Percentiles rank a stretch among this genome's conserved stretches.
Evolutionary conservation across 2,113 vertebrate species (phyloP).

Genomic region (Austrofundulus limnaeus): DNA sequence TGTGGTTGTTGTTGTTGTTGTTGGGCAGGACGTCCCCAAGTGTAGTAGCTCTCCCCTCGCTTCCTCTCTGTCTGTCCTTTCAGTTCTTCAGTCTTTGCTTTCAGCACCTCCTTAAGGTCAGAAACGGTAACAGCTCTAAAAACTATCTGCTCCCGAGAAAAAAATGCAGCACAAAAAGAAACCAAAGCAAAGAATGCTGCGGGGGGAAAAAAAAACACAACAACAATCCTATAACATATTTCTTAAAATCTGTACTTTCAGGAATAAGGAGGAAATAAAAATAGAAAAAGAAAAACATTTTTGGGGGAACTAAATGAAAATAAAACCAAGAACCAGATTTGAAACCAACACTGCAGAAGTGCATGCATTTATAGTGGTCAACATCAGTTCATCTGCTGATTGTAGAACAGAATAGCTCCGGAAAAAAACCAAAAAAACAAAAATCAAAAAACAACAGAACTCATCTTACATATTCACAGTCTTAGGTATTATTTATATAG

Average conservation of each 20-base stretch:
- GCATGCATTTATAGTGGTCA: slow-evolving; percentile 82
- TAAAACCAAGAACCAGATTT: slow-evolving; percentile 54
- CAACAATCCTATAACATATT: slow-evolving; percentile 41
- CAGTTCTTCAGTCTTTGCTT: slow-evolving; percentile 68
- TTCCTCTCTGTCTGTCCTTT: slow-evolving; percentile 42
- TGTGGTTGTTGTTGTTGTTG: too few species aligned
- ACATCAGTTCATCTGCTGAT: slow-evolving; percentile 67
- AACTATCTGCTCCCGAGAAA: slow-evolving; percentile 46
- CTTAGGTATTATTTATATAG: slow-evolving; percentile 78
- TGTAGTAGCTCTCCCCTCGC: slow-evolving; percentile 33
- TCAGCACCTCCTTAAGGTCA: slow-evolving; percentile 75
- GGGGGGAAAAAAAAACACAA: too few species aligned
- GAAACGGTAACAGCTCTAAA: slow-evolving; percentile 56
- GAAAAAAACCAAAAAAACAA: too few species aligned
- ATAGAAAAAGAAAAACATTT: slow-evolving; percentile 13
- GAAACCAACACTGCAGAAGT: slow-evolving; percentile 71
- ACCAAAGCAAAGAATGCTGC: slow-evolving; percentile 19
- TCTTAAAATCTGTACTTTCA: slow-evolving; percentile 37
- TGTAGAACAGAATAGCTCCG: slow-evolving; percentile 71
- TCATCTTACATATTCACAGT: slow-evolving; percentile 80
- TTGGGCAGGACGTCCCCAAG: slow-evolving; percentile 42
- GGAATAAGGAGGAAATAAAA: slow-evolving; percentile 18
- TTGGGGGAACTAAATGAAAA: slow-evolving; percentile 39
- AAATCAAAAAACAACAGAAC: too few species aligned
- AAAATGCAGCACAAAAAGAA: slow-evolving; percentile 17